Evolutionary conservation across 2,113 vertebrate species (phyloP).

Genomic region (Periophthalmodon schlosseri): DNA sequence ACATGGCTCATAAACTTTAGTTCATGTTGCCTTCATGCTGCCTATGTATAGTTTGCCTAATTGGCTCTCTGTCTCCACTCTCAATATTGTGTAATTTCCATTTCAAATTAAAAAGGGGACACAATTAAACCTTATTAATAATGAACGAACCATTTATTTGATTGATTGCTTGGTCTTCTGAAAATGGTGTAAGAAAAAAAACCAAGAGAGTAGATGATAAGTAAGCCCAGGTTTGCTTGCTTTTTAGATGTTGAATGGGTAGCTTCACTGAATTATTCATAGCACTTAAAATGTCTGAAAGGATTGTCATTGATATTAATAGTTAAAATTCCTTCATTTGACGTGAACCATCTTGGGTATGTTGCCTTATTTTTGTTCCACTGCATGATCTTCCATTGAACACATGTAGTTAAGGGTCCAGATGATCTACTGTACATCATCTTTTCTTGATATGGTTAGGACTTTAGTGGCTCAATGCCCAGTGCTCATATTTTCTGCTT

Average conservation of each 20-base stretch:
- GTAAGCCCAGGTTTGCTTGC: not conserved
- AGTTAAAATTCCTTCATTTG: not conserved
- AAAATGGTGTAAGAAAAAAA: not conserved
- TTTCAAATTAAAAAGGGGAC: not conserved
- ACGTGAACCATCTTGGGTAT: not conserved
- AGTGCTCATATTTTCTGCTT: slow-evolving; percentile 10
- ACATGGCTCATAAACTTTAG: not conserved
- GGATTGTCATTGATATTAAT: not conserved
- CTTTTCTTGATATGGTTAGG: not conserved
- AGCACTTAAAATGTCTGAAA: not conserved
- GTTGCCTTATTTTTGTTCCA: not conserved
- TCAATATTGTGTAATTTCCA: not conserved
- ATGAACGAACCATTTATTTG: too few relatives aligned
- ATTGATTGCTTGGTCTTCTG: not conserved
- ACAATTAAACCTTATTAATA: not conserved
- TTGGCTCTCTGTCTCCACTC: not conserved
- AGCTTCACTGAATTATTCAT: not conserved
- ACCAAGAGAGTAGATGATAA: not conserved
- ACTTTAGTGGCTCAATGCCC: not conserved
- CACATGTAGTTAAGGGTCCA: not conserved
- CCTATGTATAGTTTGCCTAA: not conserved
- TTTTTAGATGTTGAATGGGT: not conserved
- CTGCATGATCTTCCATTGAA: not conserved
- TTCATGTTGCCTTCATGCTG: not conserved
- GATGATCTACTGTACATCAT: not conserved